A percentile compares a stretch with the other conserved stretches of the same genome.
phyloP scores from a whole-genome alignment of 2,113 vertebrate species.

The Coturnix japonica region DNA sequence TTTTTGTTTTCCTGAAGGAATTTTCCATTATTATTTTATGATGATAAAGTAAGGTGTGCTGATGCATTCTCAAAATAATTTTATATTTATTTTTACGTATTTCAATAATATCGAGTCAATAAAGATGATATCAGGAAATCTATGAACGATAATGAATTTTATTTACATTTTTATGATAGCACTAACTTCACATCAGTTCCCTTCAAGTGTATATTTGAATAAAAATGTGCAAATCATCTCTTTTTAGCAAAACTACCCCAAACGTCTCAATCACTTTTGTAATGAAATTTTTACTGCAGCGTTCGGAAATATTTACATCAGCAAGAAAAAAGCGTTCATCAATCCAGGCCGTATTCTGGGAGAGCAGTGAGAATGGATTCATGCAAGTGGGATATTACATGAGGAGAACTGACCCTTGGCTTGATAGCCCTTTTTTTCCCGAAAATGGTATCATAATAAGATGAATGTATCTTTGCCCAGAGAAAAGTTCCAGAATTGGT shows the following conservation, averaged over 20 bases:
- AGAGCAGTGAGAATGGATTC: background rate
- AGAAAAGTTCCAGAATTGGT: background rate
- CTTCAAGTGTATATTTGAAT: conserved; percentile 25
- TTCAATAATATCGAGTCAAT: conserved; percentile 47
- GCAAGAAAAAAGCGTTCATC: background rate
- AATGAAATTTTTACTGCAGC: conserved; percentile 46
- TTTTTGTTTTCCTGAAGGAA: background rate
- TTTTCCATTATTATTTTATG: conserved; percentile 56
- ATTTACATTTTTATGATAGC: conserved; percentile 70
- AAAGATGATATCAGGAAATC: conserved; percentile 45
- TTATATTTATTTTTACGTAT: conserved; percentile 16
- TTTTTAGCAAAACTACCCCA: conserved; percentile 43
- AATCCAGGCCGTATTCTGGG: background rate
- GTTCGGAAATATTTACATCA: conserved; percentile 52
- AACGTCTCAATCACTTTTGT: conserved; percentile 44
- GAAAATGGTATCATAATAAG: background rate
- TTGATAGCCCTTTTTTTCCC: background rate
- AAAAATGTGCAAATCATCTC: conserved; percentile 36
- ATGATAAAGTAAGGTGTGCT: conserved; percentile 40
- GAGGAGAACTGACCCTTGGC: background rate
- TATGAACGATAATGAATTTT: conserved; percentile 63
- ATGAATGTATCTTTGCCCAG: background rate
- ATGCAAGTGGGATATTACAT: background rate
- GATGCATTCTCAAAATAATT: conserved; percentile 30
- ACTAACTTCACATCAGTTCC: conserved; percentile 52